Base-by-base conservation (phyloP, 2,888 invertebrate species). In the Nomada lathburiana region DNA sequence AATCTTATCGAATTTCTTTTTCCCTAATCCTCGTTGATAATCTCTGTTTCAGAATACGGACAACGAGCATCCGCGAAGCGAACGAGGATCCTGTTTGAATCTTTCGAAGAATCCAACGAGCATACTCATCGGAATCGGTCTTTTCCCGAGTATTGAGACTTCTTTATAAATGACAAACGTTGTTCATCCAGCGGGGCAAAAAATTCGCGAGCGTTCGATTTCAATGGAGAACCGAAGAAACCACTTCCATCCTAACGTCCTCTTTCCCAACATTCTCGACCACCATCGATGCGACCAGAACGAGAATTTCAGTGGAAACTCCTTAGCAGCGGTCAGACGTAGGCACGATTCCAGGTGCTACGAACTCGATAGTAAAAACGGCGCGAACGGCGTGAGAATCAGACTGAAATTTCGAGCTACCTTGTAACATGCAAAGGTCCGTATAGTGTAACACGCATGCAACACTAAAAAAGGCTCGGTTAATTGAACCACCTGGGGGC, bases 281-380 rank as follows among this genome's bases (percentile, higher is more conserved):
- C 62, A 60, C 62, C 23, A 59, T 65, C 57, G 47, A 57, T 16
- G 70, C 65, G n/a, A 57, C 13, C 11, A 55, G 47, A 20, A 36
- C 29, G 55, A 72, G 74, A 78, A 68, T 78, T 79, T 79, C 82
- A 85, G 82, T 86, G 64, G 76, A 86, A 76, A 71, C 70, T 82
- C 53, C 59, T 50, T 53, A 57, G 53, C 55, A 76, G 20, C 64
- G 77, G 73, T 80, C 76, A 76, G 77, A 87, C 85, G 10, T 26
- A 50, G 23, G 42, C 20, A 23, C 59, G 11, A 42, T 64, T 55
- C 44, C 42, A 55, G 26, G 71, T 57, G 26, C 52, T 59, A 63
- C 20, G 74, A 74, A 53, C 65, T 60, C 29, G 36, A 9, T 42
- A n/a, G 3, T 1, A 7, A 59, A 20, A 62, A 29, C 4, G 36